Base-by-base conservation (phyloP, 2,797 vertebrate genomes). In the Eutrigla gurnardus region DNA sequence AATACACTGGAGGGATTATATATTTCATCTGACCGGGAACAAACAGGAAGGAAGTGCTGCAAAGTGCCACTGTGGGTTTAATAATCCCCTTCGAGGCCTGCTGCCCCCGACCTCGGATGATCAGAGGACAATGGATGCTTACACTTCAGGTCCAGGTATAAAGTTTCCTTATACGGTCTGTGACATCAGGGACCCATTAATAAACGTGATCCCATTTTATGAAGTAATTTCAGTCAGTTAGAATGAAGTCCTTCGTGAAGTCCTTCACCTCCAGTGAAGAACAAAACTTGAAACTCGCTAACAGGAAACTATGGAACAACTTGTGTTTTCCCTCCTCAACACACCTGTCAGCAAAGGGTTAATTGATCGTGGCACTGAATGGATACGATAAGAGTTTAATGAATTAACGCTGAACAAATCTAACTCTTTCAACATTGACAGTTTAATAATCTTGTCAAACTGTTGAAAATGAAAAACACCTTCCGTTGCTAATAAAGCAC, bases 341-440 rank as follows among this genome's bases (percentile, higher is more conserved):
- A 76, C 63, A 40, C 60, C 65, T 70, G 52, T 65, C 65, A 67
- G 42, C 42, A 81, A 64, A 80, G 2, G 14, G 36, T 35, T 84
- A 77, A 81, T 67, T 75, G 69, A 75, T 72, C 67, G 47, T 61
- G 61, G 63, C 64, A 69, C 53, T 60, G 64, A 84, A 65, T 5
- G 58, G 66, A 75, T 52, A 52, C 47, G 53, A 75, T 74, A 72
- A 61, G 78, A 59, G 6, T 62, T 67, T 64, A 75, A 81, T 78
- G 50, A 75, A 68, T 81, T 70, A 74, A 77, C 47, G 52, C 45
- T 25, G 43, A 43, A 72, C 45, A 72, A 77, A 69, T 61, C 37
- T 37, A 45, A 74, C 11, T 15, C 65, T 8, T 43, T 12, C 36
- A 65, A 81, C 79, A 85, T 70, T 5, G 68, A 58, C 40, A 60